phyloP scores from a whole-genome alignment of 2,797 vertebrate species.

The Pseudocheirus occidentalis region DNA sequence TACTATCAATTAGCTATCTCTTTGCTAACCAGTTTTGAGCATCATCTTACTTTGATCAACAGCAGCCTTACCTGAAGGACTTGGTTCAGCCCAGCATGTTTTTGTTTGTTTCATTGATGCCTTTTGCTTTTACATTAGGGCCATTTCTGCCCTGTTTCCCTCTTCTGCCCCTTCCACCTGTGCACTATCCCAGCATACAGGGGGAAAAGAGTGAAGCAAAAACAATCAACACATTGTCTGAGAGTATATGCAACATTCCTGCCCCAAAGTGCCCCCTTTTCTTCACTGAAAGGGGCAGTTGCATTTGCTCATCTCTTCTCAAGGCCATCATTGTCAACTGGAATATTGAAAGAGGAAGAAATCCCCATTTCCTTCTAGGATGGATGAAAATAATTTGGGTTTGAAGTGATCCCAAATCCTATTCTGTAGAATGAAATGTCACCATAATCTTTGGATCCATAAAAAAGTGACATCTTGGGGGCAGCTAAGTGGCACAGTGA shows the following conservation, averaged over 20 bases:
- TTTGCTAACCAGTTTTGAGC: background rate
- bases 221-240: background rate
- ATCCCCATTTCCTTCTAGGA: background rate
- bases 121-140: background rate
- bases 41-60: background rate
- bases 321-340: background rate
- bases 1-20: background rate
- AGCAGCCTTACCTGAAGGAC: background rate
- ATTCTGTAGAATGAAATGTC: background rate
- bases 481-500: no score
- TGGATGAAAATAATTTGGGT: background rate
- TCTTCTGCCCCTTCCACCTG: background rate
- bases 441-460: background rate
- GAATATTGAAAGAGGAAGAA: background rate
- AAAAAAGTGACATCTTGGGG: background rate
- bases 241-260: background rate
- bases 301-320: background rate
- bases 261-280: background rate
- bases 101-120: background rate
- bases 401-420: background rate
- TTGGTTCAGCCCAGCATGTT: background rate
- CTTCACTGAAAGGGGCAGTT: background rate
- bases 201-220: background rate
- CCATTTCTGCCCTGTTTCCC: background rate
- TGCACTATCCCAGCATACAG: background rate